Conservation (phyloP, 2,888 invertebrate genomes). For the Allophyes oxyacanthae region DNA sequence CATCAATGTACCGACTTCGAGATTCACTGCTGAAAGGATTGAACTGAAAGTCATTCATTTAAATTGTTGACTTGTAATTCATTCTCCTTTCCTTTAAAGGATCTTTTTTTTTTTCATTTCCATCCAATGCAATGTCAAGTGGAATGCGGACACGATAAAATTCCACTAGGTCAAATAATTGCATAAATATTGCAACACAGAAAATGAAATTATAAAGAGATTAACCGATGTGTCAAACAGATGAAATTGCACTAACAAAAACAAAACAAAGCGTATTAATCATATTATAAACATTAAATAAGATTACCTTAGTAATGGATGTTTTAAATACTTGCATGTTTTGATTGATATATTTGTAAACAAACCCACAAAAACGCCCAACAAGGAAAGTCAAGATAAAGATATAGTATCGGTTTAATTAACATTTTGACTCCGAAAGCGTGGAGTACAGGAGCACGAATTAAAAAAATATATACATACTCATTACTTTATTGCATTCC, state of each 20-base stretch:
- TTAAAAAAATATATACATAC: too few relatives aligned
- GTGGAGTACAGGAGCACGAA: too few relatives aligned
- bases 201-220: too few relatives aligned
- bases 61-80: slow-evolving; percentile 13
- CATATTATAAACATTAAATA: slow-evolving; percentile 24
- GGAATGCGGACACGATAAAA: slow-evolving; percentile 2
- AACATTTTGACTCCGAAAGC: too few relatives aligned
- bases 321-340: slow-evolving; percentile 13
- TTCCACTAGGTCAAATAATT: too few relatives aligned
- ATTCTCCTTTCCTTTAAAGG: slow-evolving; percentile 23
- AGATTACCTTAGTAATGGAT: slow-evolving; percentile 13
- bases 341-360: slow-evolving; percentile 19
- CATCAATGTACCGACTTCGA: slow-evolving; percentile 30
- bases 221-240: too few relatives aligned
- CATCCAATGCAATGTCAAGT: slow-evolving; percentile 14
- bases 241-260: not conserved
- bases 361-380: slow-evolving; percentile 9
- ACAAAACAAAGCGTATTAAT: slow-evolving; percentile 2
- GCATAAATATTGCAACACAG: too few relatives aligned
- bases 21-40: slow-evolving; percentile 31
- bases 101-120: slow-evolving; percentile 42
- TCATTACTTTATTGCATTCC: too few relatives aligned
- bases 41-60: slow-evolving; percentile 29
- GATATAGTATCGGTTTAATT: too few relatives aligned
- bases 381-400: slow-evolving; percentile 9